Conservation (phyloP, 2,113 vertebrate genomes). For the Antennarius striatus region DNA sequence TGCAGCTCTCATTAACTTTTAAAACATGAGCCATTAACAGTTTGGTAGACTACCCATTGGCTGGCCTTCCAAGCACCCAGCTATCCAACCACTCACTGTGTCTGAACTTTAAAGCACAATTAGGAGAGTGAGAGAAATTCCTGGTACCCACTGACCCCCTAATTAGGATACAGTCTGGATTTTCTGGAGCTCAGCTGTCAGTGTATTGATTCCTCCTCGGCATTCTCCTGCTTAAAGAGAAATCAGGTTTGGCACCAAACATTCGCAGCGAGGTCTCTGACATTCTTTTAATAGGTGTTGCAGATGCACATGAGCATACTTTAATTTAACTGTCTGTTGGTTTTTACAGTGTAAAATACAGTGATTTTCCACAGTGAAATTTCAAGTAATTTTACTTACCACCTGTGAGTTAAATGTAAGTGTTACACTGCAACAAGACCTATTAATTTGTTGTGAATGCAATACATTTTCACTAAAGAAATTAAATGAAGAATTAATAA, state of each 20-base stretch:
- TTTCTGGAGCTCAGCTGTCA: slow-evolving; percentile 72
- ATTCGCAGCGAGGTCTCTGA: slow-evolving; percentile 16
- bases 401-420: slow-evolving; percentile 17
- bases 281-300: slow-evolving; percentile 23
- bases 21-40: slow-evolving; percentile 79
- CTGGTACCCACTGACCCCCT: slow-evolving; percentile 54
- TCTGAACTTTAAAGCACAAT: slow-evolving; percentile 74
- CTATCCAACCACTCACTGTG: slow-evolving; percentile 54
- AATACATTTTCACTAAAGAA: slow-evolving; percentile 55
- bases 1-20: slow-evolving; percentile 82
- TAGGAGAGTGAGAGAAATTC: slow-evolving; percentile 61
- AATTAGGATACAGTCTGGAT: slow-evolving; percentile 75
- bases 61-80: slow-evolving; percentile 59
- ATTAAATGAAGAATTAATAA: slow-evolving; percentile 63
- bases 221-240: slow-evolving; percentile 36
- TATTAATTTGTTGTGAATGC: slow-evolving; percentile 50
- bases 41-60: slow-evolving; percentile 72
- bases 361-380: not conserved
- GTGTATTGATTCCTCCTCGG: slow-evolving; percentile 71
- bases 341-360: not conserved
- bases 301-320: slow-evolving; percentile 23
- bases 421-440: slow-evolving; percentile 11
- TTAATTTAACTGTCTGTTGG: slow-evolving; percentile 2
- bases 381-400: not conserved
- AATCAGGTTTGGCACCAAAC: slow-evolving; percentile 33